A percentile compares a stretch with the other conserved stretches of the same genome.
phyloP scores from a whole-genome alignment of 2,113 vertebrate species.

The Phrynocephalus versicolor region DNA sequence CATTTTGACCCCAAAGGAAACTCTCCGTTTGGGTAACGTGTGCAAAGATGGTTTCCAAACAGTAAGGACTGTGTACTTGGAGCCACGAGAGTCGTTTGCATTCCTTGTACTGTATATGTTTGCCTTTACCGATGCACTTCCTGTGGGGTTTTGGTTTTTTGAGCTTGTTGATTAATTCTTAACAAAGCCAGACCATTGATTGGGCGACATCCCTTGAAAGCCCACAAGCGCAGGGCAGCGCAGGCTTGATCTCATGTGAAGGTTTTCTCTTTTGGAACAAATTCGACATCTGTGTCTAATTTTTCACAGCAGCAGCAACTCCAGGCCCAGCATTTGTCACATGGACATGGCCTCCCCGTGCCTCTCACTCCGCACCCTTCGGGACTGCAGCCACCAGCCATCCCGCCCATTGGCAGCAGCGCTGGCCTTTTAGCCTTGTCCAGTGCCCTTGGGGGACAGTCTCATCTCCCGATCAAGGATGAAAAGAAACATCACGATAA shows the following conservation, averaged over 20 bases:
- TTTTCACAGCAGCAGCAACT: constrained; percentile 90
- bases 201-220: constrained; percentile 22
- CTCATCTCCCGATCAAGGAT: constrained; percentile 84
- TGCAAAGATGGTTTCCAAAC: neutral
- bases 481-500: constrained; percentile 88
- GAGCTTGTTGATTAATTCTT: neutral
- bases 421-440: constrained; percentile 85
- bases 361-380: constrained; percentile 85
- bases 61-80: neutral
- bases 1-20: neutral
- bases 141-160: too few species aligned
- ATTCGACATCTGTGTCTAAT: constrained; percentile 81
- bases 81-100: neutral
- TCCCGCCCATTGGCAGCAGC: constrained; percentile 84
- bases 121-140: neutral
- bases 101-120: neutral
- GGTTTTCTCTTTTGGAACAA: constrained; percentile 41
- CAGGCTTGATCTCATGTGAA: neutral
- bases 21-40: neutral
- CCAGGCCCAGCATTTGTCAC: constrained; percentile 87
- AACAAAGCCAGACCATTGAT: neutral
- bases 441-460: constrained; percentile 82
- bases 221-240: neutral
- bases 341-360: constrained; percentile 84
- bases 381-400: constrained; percentile 81